Evolutionary conservation across 2,888 invertebrate genomes (phyloP).

Genomic region (Sturmia bella): DNA sequence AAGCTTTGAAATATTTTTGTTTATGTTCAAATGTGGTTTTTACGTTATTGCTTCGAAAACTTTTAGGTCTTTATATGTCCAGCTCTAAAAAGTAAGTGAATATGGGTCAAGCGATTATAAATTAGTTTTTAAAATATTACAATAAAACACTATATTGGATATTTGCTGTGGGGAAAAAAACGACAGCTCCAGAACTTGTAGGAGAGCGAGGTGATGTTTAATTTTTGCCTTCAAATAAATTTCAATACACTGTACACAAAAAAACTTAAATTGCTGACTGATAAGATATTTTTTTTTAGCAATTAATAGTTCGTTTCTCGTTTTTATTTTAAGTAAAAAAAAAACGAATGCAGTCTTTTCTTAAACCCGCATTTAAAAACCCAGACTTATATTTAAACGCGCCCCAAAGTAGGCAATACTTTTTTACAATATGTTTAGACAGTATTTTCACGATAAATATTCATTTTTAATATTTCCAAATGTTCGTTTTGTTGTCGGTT

Average conservation of each 20-base stretch:
- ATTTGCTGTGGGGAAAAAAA: too few relatives aligned
- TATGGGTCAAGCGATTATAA: conserved; percentile 44
- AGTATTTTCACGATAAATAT: not conserved
- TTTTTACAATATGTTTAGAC: not conserved
- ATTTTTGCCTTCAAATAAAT: too few relatives aligned
- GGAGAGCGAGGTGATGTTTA: too few relatives aligned
- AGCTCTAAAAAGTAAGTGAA: not conserved
- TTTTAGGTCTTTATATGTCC: conserved; percentile 21
- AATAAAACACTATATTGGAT: too few relatives aligned
- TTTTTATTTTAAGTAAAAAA: not conserved
- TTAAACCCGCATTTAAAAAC: not conserved
- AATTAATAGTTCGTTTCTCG: too few relatives aligned
- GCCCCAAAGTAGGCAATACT: conserved; percentile 47
- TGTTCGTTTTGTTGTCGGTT: not conserved
- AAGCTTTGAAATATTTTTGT: conserved; percentile 46
- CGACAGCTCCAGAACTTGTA: too few relatives aligned
- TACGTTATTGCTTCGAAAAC: not conserved
- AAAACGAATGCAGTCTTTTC: too few relatives aligned
- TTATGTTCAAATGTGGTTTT: conserved; percentile 44
- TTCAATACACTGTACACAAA: too few relatives aligned
- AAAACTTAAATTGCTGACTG: too few relatives aligned
- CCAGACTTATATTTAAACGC: conserved; percentile 20
- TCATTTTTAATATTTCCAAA: not conserved
- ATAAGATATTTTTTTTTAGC: not conserved
- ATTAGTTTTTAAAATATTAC: too few relatives aligned